Conservation (phyloP, 2,113 vertebrate genomes). For the Bos indicus region DNA sequence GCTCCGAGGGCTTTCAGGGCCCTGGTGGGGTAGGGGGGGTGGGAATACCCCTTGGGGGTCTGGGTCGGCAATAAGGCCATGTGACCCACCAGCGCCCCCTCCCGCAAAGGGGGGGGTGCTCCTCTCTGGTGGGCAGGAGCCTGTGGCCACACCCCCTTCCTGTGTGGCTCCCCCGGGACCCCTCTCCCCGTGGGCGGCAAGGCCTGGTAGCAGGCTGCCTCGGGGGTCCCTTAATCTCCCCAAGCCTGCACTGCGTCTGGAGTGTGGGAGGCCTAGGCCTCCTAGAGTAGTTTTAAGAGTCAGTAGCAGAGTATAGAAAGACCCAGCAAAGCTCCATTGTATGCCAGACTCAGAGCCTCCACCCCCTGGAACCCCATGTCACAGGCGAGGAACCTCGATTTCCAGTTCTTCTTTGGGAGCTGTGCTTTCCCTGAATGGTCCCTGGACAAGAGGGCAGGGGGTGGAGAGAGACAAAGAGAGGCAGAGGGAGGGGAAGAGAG, state of each 20-base stretch:
- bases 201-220: not conserved
- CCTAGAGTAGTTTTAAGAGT: not conserved
- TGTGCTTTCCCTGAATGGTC: not conserved
- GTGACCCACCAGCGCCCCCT: not conserved
- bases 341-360: not conserved
- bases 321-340: not conserved
- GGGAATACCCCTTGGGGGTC: not conserved
- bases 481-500: not conserved
- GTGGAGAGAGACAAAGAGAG: not conserved
- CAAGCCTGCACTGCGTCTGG: not conserved
- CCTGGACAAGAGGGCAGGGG: too few species aligned
- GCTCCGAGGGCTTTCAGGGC: not conserved
- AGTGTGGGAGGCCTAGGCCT: not conserved
- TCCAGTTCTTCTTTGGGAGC: not conserved
- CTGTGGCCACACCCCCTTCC: not conserved
- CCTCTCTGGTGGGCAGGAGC: not conserved
- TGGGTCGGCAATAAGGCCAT: fast-evolving
- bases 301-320: not conserved
- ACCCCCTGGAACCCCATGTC: fast-evolving
- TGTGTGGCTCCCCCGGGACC: not conserved
- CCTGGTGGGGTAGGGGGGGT: not conserved
- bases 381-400: fast-evolving
- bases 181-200: not conserved
- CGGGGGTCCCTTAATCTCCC: not conserved
- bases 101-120: not conserved